Conservation (phyloP, 53 echinoderm and acorn worm genomes). For the Luidia sarsii region DNA sequence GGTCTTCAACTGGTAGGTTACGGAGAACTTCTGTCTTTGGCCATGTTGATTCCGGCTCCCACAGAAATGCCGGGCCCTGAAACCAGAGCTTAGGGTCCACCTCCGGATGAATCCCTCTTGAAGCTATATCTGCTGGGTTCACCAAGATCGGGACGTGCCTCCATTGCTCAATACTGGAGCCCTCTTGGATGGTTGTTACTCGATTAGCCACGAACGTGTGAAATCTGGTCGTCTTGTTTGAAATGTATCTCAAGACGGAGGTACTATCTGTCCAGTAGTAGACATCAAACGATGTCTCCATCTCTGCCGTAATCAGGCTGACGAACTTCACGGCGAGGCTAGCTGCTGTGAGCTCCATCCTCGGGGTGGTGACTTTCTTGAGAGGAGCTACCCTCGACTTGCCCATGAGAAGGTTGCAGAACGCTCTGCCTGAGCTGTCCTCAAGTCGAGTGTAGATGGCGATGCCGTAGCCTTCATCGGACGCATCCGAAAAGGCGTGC, state of each 20-base stretch:
- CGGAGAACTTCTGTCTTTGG: neutral
- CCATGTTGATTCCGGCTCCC: slow-evolving; percentile 12
- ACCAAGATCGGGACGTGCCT: slow-evolving; percentile 25
- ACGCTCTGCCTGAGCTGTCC: slow-evolving; percentile 9
- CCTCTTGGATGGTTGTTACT: slow-evolving; percentile 7
- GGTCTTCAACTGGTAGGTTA: slow-evolving; percentile 23
- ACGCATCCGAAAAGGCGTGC: slow-evolving; percentile 70
- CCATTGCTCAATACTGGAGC: slow-evolving; percentile 37
- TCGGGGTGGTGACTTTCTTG: slow-evolving; percentile 46
- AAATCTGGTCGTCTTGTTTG: slow-evolving; percentile 9
- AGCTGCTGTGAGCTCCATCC: slow-evolving; percentile 58
- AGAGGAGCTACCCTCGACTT: slow-evolving; percentile 61
- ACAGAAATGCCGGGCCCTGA: slow-evolving; percentile 43
- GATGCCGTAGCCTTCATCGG: slow-evolving; percentile 62
- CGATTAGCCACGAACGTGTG: slow-evolving; percentile 16
- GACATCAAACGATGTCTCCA: slow-evolving; percentile 5
- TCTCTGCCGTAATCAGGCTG: slow-evolving; percentile 4
- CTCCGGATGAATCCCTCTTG: slow-evolving; percentile 33
- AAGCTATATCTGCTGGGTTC: slow-evolving; percentile 57
- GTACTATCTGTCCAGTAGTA: slow-evolving; percentile 26
- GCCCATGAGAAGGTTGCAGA: slow-evolving; percentile 48
- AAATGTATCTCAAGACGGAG: slow-evolving; percentile 5
- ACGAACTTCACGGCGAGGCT: slow-evolving; percentile 37
- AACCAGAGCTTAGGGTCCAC: slow-evolving; percentile 15
- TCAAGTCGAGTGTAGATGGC: slow-evolving; percentile 51